These are phyloP conservation scores for Trimorus sp. DNA, from an alignment of 2,888 invertebrate species.

Conservation along the genomic window DNA sequence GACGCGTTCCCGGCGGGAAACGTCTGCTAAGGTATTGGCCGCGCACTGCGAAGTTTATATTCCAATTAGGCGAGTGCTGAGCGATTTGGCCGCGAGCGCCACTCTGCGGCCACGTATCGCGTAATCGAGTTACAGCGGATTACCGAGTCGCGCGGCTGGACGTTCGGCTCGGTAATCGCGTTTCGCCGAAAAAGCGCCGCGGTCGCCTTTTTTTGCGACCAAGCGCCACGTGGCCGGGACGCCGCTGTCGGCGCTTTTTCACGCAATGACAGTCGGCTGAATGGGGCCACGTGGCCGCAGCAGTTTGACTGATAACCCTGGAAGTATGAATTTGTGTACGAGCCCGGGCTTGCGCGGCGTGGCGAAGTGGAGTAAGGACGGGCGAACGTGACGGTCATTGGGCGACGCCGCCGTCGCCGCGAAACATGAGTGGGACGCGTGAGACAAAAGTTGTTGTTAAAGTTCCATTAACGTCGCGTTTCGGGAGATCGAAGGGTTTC, in stretches of 20 bases:
- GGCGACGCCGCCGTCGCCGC: constrained; percentile 11
- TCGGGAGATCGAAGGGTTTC: too few relatives aligned
- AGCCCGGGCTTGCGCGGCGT: constrained; percentile 67
- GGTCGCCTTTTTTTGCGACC: constrained; percentile 30
- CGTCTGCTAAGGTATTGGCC: too few relatives aligned
- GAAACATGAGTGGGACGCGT: background rate
- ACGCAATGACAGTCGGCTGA: constrained; percentile 81
- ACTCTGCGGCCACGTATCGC: too few relatives aligned
- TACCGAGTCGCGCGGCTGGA: too few relatives aligned
- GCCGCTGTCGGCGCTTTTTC: constrained; percentile 78
- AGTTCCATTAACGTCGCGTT: too few relatives aligned
- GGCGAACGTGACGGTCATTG: constrained; percentile 52
- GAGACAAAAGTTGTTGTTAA: constrained; percentile 14
- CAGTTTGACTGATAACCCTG: constrained; percentile 78
- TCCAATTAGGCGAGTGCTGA: too few relatives aligned
- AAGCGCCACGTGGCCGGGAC: constrained; percentile 72
- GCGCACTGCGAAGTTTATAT: too few relatives aligned
- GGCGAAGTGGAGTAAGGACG: constrained; percentile 61
- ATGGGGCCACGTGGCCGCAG: constrained; percentile 77
- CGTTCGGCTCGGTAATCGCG: too few relatives aligned
- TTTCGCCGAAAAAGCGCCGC: too few relatives aligned
- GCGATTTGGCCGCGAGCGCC: too few relatives aligned
- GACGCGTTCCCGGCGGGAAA: too few relatives aligned
- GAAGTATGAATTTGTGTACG: constrained; percentile 72
- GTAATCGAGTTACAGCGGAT: too few relatives aligned